Evolutionary conservation across 2,888 invertebrate species (phyloP).

Genomic region (Ochropleura leucogaster): DNA sequence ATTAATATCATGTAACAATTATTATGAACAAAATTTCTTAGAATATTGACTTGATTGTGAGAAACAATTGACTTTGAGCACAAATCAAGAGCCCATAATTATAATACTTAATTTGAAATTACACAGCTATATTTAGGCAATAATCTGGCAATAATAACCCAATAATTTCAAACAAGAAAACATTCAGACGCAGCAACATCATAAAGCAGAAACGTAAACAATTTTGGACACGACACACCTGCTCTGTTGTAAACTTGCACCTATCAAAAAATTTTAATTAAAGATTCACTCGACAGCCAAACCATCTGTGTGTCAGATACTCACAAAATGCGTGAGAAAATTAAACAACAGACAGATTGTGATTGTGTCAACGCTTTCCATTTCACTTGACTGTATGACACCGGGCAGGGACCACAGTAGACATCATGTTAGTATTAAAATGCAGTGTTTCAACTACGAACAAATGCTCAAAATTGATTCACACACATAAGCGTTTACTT

Average conservation of each 20-base stretch:
- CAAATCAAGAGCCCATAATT: neutral
- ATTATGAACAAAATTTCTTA: neutral
- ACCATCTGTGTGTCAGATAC: constrained; percentile 52
- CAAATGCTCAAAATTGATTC: neutral
- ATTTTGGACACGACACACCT: constrained; percentile 33
- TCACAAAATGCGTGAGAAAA: constrained; percentile 80
- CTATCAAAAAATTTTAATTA: constrained; percentile 48
- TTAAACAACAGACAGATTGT: constrained; percentile 75
- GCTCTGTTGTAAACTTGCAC: constrained; percentile 33
- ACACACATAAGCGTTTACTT: neutral
- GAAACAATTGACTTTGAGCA: neutral
- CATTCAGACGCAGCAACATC: constrained; percentile 18
- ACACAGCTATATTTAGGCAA: neutral
- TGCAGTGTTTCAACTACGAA: neutral
- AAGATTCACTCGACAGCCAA: constrained; percentile 56
- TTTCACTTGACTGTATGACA: constrained; percentile 74
- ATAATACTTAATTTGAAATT: neutral
- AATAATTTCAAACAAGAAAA: constrained; percentile 2
- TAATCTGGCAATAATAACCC: neutral
- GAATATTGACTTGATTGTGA: neutral
- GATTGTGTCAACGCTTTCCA: constrained; percentile 73
- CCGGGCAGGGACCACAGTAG: constrained; percentile 8
- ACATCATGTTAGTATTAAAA: neutral
- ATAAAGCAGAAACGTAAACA: constrained; percentile 6
- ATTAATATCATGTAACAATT: neutral